Percentiles rank a stretch among this genome's conserved stretches.
Evolutionary conservation across 2,888 invertebrate species (phyloP).

Genomic region (Pemphredon lugubris): DNA sequence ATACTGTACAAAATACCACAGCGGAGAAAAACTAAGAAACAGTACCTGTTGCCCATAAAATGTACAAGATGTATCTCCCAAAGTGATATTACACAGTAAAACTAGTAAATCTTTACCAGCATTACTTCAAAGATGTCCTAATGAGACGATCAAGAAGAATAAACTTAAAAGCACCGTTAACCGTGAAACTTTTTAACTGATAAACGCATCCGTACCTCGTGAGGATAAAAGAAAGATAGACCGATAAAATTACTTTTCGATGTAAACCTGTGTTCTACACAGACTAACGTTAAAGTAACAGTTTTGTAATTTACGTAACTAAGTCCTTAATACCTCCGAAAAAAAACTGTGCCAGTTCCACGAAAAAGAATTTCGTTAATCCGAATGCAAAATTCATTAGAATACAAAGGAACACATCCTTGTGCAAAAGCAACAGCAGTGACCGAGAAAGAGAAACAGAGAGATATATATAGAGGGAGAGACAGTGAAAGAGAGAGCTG

Average conservation of each 20-base stretch:
- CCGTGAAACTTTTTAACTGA: constrained; percentile 10
- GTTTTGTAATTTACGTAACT: constrained; percentile 7
- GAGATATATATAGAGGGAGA: background rate
- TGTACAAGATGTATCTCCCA: constrained; percentile 35
- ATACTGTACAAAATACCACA: constrained; percentile 33
- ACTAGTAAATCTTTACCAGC: constrained; percentile 17
- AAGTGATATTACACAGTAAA: constrained; percentile 37
- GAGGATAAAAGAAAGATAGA: constrained; percentile 9
- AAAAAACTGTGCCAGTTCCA: constrained; percentile 5
- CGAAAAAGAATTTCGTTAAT: constrained; percentile 12
- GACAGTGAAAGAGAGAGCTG: constrained; percentile 22
- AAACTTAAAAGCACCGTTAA: constrained; percentile 19
- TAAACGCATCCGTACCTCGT: constrained; percentile 1
- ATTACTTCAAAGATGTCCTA: constrained; percentile 21
- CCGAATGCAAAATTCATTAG: constrained; percentile 20
- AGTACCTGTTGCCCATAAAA: constrained; percentile 41
- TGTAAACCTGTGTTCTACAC: constrained; percentile 1
- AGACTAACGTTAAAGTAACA: constrained; percentile 9
- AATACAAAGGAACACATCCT: background rate
- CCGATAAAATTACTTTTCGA: constrained; percentile 9
- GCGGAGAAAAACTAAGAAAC: constrained; percentile 28
- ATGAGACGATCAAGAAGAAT: constrained; percentile 17
- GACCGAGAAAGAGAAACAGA: constrained; percentile 10
- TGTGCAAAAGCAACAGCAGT: constrained; percentile 25
- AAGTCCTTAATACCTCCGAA: constrained; percentile 17